Conservation (phyloP, 2,113 vertebrate genomes). For the Nerophis ophidion region DNA sequence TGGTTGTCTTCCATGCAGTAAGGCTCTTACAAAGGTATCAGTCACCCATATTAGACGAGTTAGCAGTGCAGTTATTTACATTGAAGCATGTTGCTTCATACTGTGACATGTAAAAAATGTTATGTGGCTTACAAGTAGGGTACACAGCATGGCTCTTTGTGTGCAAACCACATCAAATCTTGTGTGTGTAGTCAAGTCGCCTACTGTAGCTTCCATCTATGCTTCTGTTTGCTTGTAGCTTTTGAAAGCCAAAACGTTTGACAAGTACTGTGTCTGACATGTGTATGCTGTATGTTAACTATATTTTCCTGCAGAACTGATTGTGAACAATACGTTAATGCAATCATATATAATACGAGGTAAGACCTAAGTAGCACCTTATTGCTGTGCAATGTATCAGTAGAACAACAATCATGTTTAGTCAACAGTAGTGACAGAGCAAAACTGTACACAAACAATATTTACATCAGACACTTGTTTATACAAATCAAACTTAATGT, state of each 20-base stretch:
- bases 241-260: slow-evolving; percentile 33
- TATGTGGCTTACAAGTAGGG: slow-evolving; percentile 11
- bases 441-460: slow-evolving; percentile 22
- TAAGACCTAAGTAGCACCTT: slow-evolving; percentile 29
- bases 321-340: slow-evolving; percentile 27
- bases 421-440: slow-evolving; percentile 10
- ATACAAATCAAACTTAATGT: background rate
- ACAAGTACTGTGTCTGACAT: slow-evolving; percentile 35
- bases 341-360: slow-evolving; percentile 29
- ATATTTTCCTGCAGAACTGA: slow-evolving; percentile 31
- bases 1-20: slow-evolving; percentile 30
- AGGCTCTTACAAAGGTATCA: slow-evolving; percentile 3
- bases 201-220: slow-evolving; percentile 1
- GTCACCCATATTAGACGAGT: slow-evolving; percentile 10
- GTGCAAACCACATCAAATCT: slow-evolving; percentile 8
- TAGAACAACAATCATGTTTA: slow-evolving; percentile 23
- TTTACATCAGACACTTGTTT: background rate
- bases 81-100: slow-evolving; percentile 8
- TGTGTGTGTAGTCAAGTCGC: slow-evolving; percentile 12
- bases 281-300: slow-evolving; percentile 30
- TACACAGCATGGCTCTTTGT: background rate
- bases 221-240: slow-evolving; percentile 24
- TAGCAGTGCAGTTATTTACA: slow-evolving; percentile 7
- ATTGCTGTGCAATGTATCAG: slow-evolving; percentile 28
- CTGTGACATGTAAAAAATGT: slow-evolving; percentile 17